Conservation (phyloP, 1,140 invertebrate species). For the Centruroides vittatus region DNA sequence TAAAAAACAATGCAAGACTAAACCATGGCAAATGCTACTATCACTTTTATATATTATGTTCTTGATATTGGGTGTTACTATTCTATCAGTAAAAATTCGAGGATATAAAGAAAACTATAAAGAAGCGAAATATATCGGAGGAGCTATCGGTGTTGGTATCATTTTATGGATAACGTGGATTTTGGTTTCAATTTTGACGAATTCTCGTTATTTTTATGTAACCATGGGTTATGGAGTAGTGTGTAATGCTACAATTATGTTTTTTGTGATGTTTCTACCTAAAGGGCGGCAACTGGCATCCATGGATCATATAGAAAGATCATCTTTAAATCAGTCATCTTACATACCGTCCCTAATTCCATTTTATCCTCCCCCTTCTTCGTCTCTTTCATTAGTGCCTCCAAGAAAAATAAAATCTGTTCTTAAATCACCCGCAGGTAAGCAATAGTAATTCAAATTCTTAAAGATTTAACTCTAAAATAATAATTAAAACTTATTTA, state of each 20-base stretch:
- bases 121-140: conserved; percentile 75
- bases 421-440: too few species aligned
- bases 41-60: conserved; percentile 65
- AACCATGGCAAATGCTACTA: conserved; percentile 45
- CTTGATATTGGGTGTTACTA: conserved; percentile 65
- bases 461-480: too few species aligned
- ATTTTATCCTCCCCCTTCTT: too few species aligned
- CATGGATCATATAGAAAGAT: too few species aligned
- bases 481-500: too few species aligned
- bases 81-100: conserved; percentile 52
- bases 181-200: conserved; percentile 29
- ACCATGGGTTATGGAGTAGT: conserved; percentile 58
- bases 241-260: conserved; percentile 61
- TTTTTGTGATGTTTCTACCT: conserved; percentile 76
- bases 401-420: too few species aligned
- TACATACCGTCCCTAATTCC: too few species aligned
- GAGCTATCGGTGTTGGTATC: conserved; percentile 68
- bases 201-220: background rate
- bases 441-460: too few species aligned
- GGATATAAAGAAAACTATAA: conserved; percentile 81
- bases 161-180: conserved; percentile 76
- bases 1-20: conserved; percentile 10
- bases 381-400: too few species aligned
- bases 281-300: conserved; percentile 67
- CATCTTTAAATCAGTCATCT: too few species aligned